These are phyloP conservation scores for Procavia capensis DNA, from an alignment of 2,113 vertebrate genomes.

Conservation along the genomic window DNA sequence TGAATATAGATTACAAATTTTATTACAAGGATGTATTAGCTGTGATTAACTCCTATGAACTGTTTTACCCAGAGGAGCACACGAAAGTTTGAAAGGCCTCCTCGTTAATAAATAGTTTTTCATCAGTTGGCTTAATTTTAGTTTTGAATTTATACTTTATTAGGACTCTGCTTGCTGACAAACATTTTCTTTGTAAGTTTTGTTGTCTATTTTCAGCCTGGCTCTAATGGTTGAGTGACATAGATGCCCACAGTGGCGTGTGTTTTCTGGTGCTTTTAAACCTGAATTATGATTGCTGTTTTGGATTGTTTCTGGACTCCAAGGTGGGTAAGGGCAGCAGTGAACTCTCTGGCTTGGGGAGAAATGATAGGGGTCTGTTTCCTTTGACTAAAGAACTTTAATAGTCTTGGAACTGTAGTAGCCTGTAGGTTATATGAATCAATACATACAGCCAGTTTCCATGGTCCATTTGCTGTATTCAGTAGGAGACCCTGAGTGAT, in stretches of 20 bases:
- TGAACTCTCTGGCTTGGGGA: neutral
- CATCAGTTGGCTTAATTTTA: slow-evolving; percentile 39
- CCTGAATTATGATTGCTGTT: neutral
- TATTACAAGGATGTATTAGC: slow-evolving; percentile 27
- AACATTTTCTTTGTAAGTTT: slow-evolving; percentile 7
- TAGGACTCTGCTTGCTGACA: neutral
- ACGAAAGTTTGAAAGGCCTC: neutral
- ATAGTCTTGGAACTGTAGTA: neutral
- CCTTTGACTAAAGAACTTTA: neutral
- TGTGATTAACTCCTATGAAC: slow-evolving; percentile 30
- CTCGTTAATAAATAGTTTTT: neutral
- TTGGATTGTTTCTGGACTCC: slow-evolving; percentile 40
- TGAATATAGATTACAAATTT: slow-evolving; percentile 34
- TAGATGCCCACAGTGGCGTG: neutral
- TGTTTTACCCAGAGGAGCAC: slow-evolving; percentile 3
- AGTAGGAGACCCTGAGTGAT: neutral
- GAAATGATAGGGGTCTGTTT: neutral
- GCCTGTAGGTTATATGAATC: neutral
- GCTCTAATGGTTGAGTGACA: neutral
- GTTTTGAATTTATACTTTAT: slow-evolving; percentile 18
- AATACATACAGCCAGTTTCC: neutral
- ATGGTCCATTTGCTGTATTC: neutral
- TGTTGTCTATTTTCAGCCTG: neutral
- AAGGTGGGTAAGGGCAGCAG: neutral
- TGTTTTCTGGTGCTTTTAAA: slow-evolving; percentile 38